Evolutionary conservation across 2,888 invertebrate species (phyloP).

Genomic region (Cynaeus angustus): DNA sequence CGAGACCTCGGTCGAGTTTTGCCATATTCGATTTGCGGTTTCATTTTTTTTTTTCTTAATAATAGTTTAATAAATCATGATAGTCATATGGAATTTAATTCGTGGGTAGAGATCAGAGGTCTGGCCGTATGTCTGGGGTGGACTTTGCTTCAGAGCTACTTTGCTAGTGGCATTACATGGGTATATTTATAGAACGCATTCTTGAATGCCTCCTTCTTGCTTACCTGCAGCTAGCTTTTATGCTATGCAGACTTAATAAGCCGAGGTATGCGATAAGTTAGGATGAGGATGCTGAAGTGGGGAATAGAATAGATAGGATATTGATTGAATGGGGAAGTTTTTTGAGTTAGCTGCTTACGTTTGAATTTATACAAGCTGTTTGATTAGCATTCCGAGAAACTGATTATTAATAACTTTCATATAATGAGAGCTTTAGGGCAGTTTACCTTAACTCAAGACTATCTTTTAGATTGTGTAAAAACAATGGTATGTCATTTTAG

Average conservation of each 20-base stretch:
- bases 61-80: constrained; percentile 5
- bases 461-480: too few relatives aligned
- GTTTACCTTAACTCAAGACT: too few relatives aligned
- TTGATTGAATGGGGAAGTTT: too few relatives aligned
- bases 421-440: too few relatives aligned
- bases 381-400: too few relatives aligned
- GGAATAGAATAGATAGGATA: not conserved
- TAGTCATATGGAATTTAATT: not conserved
- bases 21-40: not conserved
- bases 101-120: constrained; percentile 10
- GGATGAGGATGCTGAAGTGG: not conserved
- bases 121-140: constrained; percentile 1
- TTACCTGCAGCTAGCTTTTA: constrained; percentile 15
- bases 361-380: too few relatives aligned
- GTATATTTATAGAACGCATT: constrained; percentile 43
- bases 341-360: too few relatives aligned
- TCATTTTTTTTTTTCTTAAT: not conserved
- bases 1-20: not conserved
- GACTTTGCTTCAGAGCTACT: not conserved
- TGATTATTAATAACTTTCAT: too few relatives aligned
- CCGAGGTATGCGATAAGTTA: not conserved
- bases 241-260: not conserved
- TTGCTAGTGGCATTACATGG: constrained; percentile 15
- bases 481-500: too few relatives aligned
- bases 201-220: constrained; percentile 28